Percentiles rank a stretch among this genome's conserved stretches.
phyloP scores from a whole-genome alignment of 2,113 vertebrate genomes.

The Sphaerodactylus townsendi region DNA sequence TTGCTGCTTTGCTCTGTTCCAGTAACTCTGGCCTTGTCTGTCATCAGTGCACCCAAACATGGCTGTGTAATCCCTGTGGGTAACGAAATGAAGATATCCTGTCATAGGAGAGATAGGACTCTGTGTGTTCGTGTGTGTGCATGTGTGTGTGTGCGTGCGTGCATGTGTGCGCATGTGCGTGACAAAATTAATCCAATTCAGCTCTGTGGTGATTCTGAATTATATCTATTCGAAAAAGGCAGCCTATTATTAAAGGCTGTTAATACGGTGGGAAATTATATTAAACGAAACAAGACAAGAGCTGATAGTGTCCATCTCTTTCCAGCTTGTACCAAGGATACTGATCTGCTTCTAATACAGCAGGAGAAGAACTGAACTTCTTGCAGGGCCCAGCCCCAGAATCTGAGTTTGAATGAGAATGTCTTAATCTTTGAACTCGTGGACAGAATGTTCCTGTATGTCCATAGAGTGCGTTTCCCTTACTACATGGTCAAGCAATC shows the following conservation, averaged over 20 bases:
- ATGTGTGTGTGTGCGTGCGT: too few species aligned
- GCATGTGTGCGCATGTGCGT: background rate
- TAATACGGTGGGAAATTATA: slow-evolving; percentile 72
- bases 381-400: background rate
- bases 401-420: background rate
- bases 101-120: background rate
- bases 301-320: slow-evolving; percentile 61
- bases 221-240: slow-evolving; percentile 60
- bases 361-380: slow-evolving; percentile 11
- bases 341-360: slow-evolving; percentile 63
- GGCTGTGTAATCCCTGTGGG: background rate
- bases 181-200: slow-evolving; percentile 62
- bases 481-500: background rate
- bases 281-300: slow-evolving; percentile 69
- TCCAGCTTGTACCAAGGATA: slow-evolving; percentile 63
- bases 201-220: slow-evolving; percentile 54
- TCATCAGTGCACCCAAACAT: background rate
- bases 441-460: background rate
- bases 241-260: slow-evolving; percentile 64
- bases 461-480: background rate
- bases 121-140: background rate
- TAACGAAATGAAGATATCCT: slow-evolving; percentile 28
- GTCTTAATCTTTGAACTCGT: background rate
- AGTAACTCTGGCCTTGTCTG: background rate
- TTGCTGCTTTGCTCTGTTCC: slow-evolving; percentile 19